A percentile compares a stretch with the other conserved stretches of the same genome.
Evolutionary conservation across 2,113 vertebrate genomes (phyloP).

Genomic region (Paradoxurus hermaphroditus): DNA sequence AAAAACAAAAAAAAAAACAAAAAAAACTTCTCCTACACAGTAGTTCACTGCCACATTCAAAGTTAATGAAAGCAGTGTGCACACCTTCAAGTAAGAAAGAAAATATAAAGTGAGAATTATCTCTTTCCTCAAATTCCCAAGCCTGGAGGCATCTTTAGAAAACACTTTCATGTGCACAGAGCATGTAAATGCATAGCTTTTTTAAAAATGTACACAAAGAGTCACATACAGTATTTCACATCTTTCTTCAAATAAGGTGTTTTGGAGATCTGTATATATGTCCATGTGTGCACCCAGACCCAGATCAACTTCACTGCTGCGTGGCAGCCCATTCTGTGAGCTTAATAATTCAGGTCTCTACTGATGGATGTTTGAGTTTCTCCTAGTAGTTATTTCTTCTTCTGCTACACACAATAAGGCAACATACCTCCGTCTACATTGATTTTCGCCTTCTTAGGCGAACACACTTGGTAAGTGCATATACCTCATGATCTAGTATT

Average conservation of each 20-base stretch:
- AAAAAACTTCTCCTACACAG: background rate
- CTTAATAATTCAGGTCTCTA: background rate
- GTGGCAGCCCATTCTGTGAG: background rate
- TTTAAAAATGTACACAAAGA: background rate
- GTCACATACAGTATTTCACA: background rate
- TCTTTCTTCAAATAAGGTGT: background rate
- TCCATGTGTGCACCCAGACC: background rate
- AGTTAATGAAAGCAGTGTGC: background rate
- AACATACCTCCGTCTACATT: background rate
- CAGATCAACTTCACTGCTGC: background rate
- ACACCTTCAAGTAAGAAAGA: background rate
- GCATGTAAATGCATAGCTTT: background rate
- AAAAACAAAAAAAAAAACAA: too few relatives aligned
- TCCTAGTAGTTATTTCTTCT: background rate
- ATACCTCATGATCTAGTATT: background rate
- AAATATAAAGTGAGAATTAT: background rate
- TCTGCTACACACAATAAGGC: background rate
- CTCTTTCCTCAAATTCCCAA: background rate
- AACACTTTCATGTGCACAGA: background rate
- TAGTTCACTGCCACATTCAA: background rate
- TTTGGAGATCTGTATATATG: background rate
- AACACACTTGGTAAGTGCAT: background rate
- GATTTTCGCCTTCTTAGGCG: background rate
- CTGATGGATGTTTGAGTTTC: background rate
- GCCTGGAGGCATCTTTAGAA: background rate